phyloP scores from a whole-genome alignment of 2,797 vertebrate genomes.

The Lacerta agilis region DNA sequence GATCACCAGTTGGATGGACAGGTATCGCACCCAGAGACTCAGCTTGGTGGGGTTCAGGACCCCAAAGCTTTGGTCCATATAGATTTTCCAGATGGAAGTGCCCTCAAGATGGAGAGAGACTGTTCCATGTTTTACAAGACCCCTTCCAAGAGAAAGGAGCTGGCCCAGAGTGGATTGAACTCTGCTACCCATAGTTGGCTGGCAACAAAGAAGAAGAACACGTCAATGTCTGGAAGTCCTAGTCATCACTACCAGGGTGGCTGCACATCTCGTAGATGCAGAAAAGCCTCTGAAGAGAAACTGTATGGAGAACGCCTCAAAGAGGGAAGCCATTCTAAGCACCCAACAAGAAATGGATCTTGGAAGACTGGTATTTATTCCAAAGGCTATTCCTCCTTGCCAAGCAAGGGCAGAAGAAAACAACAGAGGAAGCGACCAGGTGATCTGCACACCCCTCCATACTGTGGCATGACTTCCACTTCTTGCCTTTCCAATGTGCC shows the following conservation, averaged over 20 bases:
- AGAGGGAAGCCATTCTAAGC: neutral
- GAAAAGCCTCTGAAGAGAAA: neutral
- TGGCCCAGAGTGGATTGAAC: neutral
- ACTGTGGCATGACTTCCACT: too few species aligned
- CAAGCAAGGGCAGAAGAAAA: neutral
- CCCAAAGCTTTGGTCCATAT: neutral
- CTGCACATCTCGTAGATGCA: neutral
- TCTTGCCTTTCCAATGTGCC: neutral
- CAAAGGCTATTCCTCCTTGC: neutral
- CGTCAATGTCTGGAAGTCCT: too few species aligned
- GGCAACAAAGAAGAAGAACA: neutral
- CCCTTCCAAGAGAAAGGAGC: slow-evolving; percentile 12
- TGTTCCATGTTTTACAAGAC: accelerated
- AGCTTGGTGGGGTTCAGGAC: neutral
- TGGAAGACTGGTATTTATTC: neutral
- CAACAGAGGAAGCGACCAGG: accelerated
- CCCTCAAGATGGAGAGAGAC: neutral
- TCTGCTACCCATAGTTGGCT: neutral
- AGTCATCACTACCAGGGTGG: too few species aligned
- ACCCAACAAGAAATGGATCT: too few species aligned
- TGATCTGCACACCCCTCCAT: neutral
- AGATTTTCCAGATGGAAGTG: neutral
- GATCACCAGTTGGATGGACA: neutral
- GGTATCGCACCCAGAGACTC: too few species aligned
- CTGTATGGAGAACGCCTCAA: neutral